Evolutionary conservation across 2,888 invertebrate genomes (phyloP).

Genomic region (Harpalus rufipes): DNA sequence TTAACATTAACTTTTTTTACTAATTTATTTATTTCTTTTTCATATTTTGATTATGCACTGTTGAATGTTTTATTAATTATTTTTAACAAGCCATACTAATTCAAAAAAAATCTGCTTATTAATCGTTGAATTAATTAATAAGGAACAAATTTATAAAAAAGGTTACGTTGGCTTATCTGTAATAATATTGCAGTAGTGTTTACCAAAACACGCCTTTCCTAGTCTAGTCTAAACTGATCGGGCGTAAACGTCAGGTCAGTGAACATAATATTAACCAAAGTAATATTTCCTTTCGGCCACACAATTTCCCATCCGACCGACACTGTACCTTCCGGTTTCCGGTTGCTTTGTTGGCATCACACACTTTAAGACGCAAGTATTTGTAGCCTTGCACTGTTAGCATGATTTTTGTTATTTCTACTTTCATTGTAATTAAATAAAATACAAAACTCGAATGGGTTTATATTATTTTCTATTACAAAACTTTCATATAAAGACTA

Average conservation of each 20-base stretch:
- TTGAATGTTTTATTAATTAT: constrained; percentile 52
- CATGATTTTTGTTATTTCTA: constrained; percentile 62
- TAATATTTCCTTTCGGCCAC: constrained; percentile 57
- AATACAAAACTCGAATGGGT: constrained; percentile 63
- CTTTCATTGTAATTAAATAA: constrained; percentile 44
- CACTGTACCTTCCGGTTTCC: constrained; percentile 59
- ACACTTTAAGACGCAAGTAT: constrained; percentile 66
- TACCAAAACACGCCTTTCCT: constrained; percentile 51
- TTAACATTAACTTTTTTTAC: constrained; percentile 47
- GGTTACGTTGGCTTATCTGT: constrained; percentile 47
- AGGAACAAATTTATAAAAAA: constrained; percentile 1
- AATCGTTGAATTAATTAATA: constrained; percentile 31
- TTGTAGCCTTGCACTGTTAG: constrained; percentile 65
- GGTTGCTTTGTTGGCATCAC: constrained; percentile 63
- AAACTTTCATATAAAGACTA: constrained; percentile 46
- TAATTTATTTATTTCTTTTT: constrained; percentile 58
- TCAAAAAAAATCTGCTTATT: constrained; percentile 25
- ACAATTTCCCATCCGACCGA: constrained; percentile 50
- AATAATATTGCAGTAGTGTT: constrained; percentile 48
- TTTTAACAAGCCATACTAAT: constrained; percentile 38
- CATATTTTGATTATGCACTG: constrained; percentile 55
- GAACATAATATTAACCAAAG: constrained; percentile 63
- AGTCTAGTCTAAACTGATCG: constrained; percentile 55
- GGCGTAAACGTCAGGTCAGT: constrained; percentile 33
- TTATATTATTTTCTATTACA: constrained; percentile 58